phyloP scores from a whole-genome alignment of 2,797 vertebrate genomes.

The Yasuhikotakia modesta region DNA sequence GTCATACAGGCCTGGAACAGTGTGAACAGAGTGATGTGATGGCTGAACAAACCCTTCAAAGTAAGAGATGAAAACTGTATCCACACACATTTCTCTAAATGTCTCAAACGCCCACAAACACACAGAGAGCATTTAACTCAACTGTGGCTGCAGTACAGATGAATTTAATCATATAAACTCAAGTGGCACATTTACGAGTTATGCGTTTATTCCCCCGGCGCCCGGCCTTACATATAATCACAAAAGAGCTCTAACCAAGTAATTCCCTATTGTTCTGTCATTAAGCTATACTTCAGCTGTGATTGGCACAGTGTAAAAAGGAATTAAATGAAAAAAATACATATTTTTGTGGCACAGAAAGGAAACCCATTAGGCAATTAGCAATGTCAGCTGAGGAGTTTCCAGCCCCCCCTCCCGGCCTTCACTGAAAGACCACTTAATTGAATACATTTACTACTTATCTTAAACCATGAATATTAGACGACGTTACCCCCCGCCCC shows the following conservation, averaged over 20 bases:
- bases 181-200: slow-evolving; percentile 48
- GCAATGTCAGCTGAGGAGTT: slow-evolving; percentile 97
- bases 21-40: not conserved
- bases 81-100: slow-evolving; percentile 3
- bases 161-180: slow-evolving; percentile 47
- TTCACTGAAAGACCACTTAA: slow-evolving; percentile 93
- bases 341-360: slow-evolving; percentile 74
- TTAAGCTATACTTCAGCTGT: slow-evolving; percentile 54
- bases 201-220: slow-evolving; percentile 33
- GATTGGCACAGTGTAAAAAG: slow-evolving; percentile 59
- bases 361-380: slow-evolving; percentile 87
- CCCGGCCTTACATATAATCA: slow-evolving; percentile 53
- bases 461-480: slow-evolving; percentile 99
- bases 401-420: slow-evolving; percentile 67
- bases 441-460: slow-evolving; percentile 99
- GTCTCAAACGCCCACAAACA: not conserved
- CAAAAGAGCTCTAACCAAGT: slow-evolving; percentile 58
- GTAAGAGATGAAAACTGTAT: not conserved
- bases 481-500: slow-evolving; percentile 94
- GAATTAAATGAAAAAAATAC: slow-evolving; percentile 66
- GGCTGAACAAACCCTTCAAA: not conserved
- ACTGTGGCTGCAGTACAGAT: slow-evolving; percentile 32
- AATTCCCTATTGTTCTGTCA: slow-evolving; percentile 62
- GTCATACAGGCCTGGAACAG: not conserved
- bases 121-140: slow-evolving; percentile 25